Conservation (phyloP, 2,888 invertebrate genomes). For the Phyllotreta striolata region DNA sequence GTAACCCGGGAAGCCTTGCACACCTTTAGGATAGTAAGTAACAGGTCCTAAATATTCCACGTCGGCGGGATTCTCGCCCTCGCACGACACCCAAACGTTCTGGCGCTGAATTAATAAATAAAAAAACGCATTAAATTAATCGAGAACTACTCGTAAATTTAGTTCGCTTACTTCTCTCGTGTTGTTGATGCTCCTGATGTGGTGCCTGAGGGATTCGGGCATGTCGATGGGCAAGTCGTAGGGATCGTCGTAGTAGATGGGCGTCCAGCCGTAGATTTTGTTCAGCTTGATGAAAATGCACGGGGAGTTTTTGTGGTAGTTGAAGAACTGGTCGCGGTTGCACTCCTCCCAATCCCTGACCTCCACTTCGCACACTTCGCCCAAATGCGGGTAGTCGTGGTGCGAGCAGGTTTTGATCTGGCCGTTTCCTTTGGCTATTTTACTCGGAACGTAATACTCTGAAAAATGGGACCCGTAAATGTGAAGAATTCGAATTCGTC, state of each 20-base stretch:
- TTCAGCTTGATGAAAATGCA: slow-evolving; percentile 96
- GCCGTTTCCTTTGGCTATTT: slow-evolving; percentile 59
- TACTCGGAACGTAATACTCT: slow-evolving; percentile 60
- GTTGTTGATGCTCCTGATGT: slow-evolving; percentile 64
- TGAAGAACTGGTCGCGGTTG: slow-evolving; percentile 84
- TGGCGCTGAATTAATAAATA: slow-evolving; percentile 67
- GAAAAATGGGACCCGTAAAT: slow-evolving; percentile 38
- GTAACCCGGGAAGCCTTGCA: slow-evolving; percentile 84
- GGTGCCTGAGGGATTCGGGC: slow-evolving; percentile 75
- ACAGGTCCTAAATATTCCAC: slow-evolving; percentile 89
- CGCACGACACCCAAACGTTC: slow-evolving; percentile 91
- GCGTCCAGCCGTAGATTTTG: slow-evolving; percentile 92
- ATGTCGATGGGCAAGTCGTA: slow-evolving; percentile 74
- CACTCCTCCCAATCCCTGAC: slow-evolving; percentile 83
- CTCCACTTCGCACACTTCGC: slow-evolving; percentile 88
- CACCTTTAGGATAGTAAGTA: slow-evolving; percentile 74
- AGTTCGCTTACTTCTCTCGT: slow-evolving; percentile 61
- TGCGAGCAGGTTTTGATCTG: slow-evolving; percentile 58
- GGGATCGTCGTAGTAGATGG: slow-evolving; percentile 80
- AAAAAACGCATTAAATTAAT: slow-evolving; percentile 15
- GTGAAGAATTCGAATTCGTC: background rate
- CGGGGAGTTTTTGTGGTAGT: slow-evolving; percentile 90
- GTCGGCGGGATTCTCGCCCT: slow-evolving; percentile 93
- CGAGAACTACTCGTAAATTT: background rate
- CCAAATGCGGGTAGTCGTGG: slow-evolving; percentile 52